A percentile compares a stretch with the other conserved stretches of the same genome.
Conservation (phyloP, 2,888 invertebrate species). For the Leistus spinibarbis region DNA sequence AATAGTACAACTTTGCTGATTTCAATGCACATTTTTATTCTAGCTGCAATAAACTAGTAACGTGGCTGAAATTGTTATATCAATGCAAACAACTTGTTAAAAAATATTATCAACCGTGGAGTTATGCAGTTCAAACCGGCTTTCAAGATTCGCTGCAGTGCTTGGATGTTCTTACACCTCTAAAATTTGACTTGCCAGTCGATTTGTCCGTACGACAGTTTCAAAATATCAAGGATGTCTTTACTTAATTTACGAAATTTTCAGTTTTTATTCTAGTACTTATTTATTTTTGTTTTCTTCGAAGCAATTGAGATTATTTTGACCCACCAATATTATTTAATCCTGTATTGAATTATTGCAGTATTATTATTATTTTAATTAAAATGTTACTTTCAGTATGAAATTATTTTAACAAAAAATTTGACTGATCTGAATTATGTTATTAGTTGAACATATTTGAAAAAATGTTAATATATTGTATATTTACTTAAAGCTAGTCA, state of each 20-base stretch:
- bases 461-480: background rate
- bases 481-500: background rate
- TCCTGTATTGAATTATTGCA: background rate
- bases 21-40: conserved; percentile 48
- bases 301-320: too few relatives aligned
- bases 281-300: conserved; percentile 4
- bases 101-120: conserved; percentile 85
- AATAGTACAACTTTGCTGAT: conserved; percentile 7
- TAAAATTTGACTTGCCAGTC: conserved; percentile 92
- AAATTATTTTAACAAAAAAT: background rate
- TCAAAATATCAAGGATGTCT: conserved; percentile 96
- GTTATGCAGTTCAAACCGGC: conserved; percentile 94
- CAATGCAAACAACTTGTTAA: conserved; percentile 82
- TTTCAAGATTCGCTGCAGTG: conserved; percentile 95
- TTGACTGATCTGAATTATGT: background rate
- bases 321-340: too few relatives aligned
- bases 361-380: background rate
- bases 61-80: conserved; percentile 93
- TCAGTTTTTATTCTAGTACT: conserved; percentile 8
- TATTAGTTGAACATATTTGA: background rate
- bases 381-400: background rate
- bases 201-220: conserved; percentile 96
- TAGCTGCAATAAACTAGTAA: conserved; percentile 87
- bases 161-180: conserved; percentile 82
- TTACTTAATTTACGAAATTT: conserved; percentile 63